Conservation (phyloP, 2,888 invertebrate species). For the Epistrophe eligans region DNA sequence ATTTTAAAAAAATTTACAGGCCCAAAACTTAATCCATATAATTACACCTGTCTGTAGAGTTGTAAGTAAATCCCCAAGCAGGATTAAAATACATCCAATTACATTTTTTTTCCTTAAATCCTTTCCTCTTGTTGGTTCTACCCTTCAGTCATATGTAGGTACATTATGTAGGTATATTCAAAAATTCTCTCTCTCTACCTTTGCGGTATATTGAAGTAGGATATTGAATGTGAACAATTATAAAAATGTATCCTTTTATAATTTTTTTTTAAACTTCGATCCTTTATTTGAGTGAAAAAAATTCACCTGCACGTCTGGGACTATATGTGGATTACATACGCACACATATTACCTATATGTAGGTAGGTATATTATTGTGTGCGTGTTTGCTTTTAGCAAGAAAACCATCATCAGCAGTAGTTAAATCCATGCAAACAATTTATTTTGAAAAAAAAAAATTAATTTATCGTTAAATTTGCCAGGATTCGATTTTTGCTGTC, state of each 20-base stretch:
- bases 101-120: not conserved
- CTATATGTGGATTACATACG: not conserved
- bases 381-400: not conserved
- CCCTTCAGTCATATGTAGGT: not conserved
- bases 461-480: constrained; percentile 15
- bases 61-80: not conserved
- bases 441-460: constrained; percentile 15
- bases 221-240: constrained; percentile 18
- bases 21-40: not conserved
- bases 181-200: not conserved
- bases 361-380: not conserved
- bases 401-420: not conserved
- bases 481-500: constrained; percentile 30
- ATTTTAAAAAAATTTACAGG: not conserved
- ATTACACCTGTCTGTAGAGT: not conserved
- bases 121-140: not conserved
- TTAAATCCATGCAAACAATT: constrained; percentile 28
- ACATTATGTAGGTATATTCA: no score
- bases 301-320: constrained; percentile 9
- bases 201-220: not conserved
- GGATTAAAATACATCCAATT: constrained; percentile 19
- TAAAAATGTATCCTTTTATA: constrained; percentile 3
- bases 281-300: not conserved
- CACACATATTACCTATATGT: not conserved
- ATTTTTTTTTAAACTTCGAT: not conserved